phyloP scores from a whole-genome alignment of 2,888 invertebrate species.

The Rhopalosiphum nymphaeae region DNA sequence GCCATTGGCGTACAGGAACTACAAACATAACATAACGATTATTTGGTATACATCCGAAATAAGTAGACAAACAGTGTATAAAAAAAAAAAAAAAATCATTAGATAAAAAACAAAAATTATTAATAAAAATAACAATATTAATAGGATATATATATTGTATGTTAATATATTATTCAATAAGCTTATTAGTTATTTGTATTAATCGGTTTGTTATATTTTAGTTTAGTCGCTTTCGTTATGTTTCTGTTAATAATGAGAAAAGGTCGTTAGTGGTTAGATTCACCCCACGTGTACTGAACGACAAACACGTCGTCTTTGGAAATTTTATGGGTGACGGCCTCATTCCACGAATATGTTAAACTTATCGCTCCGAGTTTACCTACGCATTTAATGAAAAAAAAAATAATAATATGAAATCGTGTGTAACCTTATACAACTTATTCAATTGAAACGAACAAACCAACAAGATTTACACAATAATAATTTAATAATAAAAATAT shows the following conservation, averaged over 20 bases:
- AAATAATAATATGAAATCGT: background rate
- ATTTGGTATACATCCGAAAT: background rate
- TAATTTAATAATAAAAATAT: background rate
- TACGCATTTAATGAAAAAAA: background rate
- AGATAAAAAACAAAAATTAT: background rate
- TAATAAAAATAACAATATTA: background rate
- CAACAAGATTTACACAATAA: background rate
- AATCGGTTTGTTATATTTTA: background rate
- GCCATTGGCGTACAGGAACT: background rate
- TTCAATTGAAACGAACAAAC: background rate
- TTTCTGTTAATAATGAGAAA: background rate
- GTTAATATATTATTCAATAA: background rate
- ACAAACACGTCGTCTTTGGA: background rate
- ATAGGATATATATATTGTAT: background rate
- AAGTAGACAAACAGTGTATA: background rate
- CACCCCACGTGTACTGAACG: background rate
- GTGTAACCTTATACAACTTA: background rate
- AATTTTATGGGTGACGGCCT: background rate
- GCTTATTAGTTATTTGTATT: background rate
- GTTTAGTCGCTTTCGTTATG: background rate
- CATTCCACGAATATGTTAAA: background rate
- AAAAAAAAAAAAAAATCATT: background rate
- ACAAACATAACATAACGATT: background rate
- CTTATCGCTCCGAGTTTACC: background rate
- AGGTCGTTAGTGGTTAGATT: background rate